Base-by-base conservation (phyloP, 2,797 vertebrate genomes). In the Pangasius krempfi region DNA sequence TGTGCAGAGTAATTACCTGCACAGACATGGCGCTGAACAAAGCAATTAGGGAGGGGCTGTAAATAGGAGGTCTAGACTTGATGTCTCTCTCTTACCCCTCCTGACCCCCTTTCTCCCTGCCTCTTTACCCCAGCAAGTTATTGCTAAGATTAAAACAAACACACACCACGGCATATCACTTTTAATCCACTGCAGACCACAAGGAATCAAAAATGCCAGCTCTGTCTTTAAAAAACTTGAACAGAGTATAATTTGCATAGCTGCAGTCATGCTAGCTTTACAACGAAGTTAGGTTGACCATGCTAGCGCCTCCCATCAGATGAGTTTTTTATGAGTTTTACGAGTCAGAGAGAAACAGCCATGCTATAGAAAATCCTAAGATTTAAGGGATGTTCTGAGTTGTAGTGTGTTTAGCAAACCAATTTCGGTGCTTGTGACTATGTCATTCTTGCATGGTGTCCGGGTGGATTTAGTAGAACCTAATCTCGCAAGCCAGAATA, bases 1-100 rank as follows among this genome's bases (percentile, higher is more conserved):
- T 94, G 95, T 94, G 94, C 92, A 85, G 92, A 92, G 94, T 95
- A 96, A 96, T 96, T 96, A 96, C 95, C 96, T 96, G 94, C 94
- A 81, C 91, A 93, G 94, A 95, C 94, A 95, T 93, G 93, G 93
- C 54, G 56, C 93, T 94, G 94, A 95, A 96, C 94, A 96, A 95
- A 96, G 95, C 93, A 93, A 92, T 94, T 93, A 93, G 94, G 96
- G 95, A 95, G 95, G 94, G 93, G 94, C 94, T 87, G 92, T 94
- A 94, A 95, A 95, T 94, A 92, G 60, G 80, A 92, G 68, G 96
- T 96, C 96, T 96, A 96, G 96, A 96, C 96, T 95, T 91, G 56
- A 90, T 93, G 95, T 87, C 92, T 88, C 82, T 90, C 91, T 87
- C 70, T 70, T 81, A 85, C 47, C 84, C 86, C 84, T 66, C 80